A percentile compares a stretch with the other conserved stretches of the same genome.
These are phyloP conservation scores for Cinclus mexicanus DNA, from an alignment of 2,113 vertebrate genomes.

Conservation along the genomic window DNA sequence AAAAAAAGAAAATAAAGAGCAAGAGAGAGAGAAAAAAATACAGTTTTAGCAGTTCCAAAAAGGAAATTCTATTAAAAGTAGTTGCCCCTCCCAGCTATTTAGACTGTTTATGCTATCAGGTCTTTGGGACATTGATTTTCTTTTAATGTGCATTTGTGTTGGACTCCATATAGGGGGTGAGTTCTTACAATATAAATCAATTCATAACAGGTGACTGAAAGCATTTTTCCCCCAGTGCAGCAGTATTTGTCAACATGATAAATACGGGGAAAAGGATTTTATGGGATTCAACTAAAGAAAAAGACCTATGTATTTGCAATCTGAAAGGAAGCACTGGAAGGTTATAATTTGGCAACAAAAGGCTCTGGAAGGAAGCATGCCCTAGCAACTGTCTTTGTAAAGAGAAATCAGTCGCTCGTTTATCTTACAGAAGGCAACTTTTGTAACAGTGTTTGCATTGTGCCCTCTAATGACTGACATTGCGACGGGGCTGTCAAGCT, in stretches of 20 bases:
- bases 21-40: background rate
- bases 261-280: conserved; percentile 21
- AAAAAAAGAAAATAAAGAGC: background rate
- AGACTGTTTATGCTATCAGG: background rate
- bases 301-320: conserved; percentile 9
- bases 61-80: background rate
- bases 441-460: conserved; percentile 72
- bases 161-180: background rate
- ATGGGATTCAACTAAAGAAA: background rate
- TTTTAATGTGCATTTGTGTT: background rate
- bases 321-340: conserved; percentile 64
- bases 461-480: conserved; percentile 68
- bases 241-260: conserved; percentile 1
- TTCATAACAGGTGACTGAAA: conserved; percentile 23
- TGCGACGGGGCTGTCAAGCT: conserved; percentile 39
- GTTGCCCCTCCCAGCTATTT: background rate
- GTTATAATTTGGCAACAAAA: conserved; percentile 72
- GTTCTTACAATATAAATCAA: background rate
- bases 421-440: conserved; percentile 77
- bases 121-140: background rate
- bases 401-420: conserved; percentile 68
- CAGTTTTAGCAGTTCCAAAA: background rate
- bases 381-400: conserved; percentile 76
- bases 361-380: conserved; percentile 69
- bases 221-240: background rate